Evolutionary conservation across 1,140 invertebrate genomes (phyloP).

Genomic region (Hylaeus volcanicus): DNA sequence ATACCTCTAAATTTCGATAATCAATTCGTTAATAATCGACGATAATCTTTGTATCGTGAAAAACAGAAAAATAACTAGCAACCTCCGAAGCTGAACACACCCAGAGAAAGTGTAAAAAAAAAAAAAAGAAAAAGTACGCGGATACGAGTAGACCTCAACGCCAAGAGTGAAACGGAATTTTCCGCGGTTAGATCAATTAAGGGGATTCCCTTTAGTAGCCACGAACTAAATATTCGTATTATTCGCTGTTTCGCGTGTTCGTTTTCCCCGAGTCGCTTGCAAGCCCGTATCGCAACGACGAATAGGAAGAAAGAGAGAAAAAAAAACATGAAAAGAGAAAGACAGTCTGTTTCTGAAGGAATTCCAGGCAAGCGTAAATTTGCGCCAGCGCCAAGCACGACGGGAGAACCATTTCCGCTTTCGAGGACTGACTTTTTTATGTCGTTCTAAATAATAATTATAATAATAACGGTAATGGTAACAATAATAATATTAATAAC

Average conservation of each 20-base stretch:
- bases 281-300: not conserved
- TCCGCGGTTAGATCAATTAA: slow-evolving; percentile 48
- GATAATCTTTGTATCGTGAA: no score
- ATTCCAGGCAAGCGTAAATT: not conserved
- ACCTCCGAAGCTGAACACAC: slow-evolving; percentile 38
- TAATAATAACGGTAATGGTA: slow-evolving; percentile 33
- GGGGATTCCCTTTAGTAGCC: slow-evolving; percentile 13
- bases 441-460: slow-evolving; percentile 42
- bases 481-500: slow-evolving; percentile 38
- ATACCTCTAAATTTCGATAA: not conserved
- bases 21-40: not conserved
- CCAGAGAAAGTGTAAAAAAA: slow-evolving; percentile 43
- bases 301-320: not conserved
- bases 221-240: slow-evolving; percentile 26
- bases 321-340: not conserved
- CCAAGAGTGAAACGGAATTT: slow-evolving; percentile 47
- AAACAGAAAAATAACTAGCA: not conserved
- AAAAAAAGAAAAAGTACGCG: slow-evolving; percentile 17
- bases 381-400: not conserved
- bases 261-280: slow-evolving; percentile 12
- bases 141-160: slow-evolving; percentile 49
- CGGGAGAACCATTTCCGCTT: slow-evolving; percentile 21
- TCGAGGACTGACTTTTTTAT: slow-evolving; percentile 48
- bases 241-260: slow-evolving; percentile 20
- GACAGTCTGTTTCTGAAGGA: not conserved